Conservation (phyloP, 1,140 invertebrate species). For the Drosophila parvula region DNA sequence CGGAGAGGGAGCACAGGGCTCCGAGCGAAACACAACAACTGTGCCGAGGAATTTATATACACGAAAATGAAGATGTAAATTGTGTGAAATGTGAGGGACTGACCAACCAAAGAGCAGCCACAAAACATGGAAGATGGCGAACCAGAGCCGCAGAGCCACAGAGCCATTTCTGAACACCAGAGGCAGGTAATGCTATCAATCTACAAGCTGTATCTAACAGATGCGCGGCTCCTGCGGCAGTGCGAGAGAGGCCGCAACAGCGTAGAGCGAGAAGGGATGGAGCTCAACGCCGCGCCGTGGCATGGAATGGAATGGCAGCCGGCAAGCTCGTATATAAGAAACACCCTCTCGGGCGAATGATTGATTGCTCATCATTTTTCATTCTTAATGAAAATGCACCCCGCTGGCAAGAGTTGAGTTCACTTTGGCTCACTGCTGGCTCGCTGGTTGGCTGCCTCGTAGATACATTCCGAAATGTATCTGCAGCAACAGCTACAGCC, state of each 20-base stretch:
- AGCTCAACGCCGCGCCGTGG: slow-evolving; percentile 2
- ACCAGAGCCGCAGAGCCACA: slow-evolving; percentile 34
- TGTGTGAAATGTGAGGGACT: slow-evolving; percentile 76
- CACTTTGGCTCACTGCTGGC: slow-evolving; percentile 39
- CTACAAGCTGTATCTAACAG: slow-evolving; percentile 76
- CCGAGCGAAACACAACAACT: slow-evolving; percentile 43
- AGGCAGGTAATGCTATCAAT: slow-evolving; percentile 83
- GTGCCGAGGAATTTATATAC: slow-evolving; percentile 49
- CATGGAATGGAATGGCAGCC: slow-evolving; percentile 34
- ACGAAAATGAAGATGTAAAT: slow-evolving; percentile 82
- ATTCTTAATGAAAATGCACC: slow-evolving; percentile 85
- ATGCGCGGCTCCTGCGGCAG: slow-evolving; percentile 29
- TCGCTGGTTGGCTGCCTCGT: slow-evolving; percentile 54
- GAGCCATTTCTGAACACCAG: slow-evolving; percentile 75
- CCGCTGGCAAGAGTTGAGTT: slow-evolving; percentile 81
- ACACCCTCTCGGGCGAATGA: slow-evolving; percentile 83
- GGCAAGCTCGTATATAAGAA: slow-evolving; percentile 56
- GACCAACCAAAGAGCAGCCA: slow-evolving; percentile 58
- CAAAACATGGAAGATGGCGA: slow-evolving; percentile 42
- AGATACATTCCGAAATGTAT: slow-evolving; percentile 35
- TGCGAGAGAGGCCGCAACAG: slow-evolving; percentile 22
- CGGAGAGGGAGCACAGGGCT: slow-evolving; percentile 26
- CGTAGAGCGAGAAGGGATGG: slow-evolving; percentile 26
- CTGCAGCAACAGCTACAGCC: slow-evolving; percentile 8
- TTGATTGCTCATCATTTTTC: slow-evolving; percentile 85